phyloP scores from a whole-genome alignment of 2,797 vertebrate species.

The Lindbergichthys nudifrons region DNA sequence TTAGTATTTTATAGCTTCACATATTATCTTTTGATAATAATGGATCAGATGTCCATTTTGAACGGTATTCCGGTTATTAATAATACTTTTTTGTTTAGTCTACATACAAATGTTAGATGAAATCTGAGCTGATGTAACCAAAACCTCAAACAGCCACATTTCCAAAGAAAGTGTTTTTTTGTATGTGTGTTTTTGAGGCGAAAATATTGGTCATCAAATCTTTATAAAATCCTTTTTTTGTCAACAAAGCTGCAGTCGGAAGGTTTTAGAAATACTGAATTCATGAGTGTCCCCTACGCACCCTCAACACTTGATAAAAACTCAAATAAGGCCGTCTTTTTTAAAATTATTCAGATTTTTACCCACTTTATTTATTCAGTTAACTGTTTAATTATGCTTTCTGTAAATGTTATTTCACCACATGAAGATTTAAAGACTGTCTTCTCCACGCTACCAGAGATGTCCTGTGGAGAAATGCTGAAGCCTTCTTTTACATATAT shows the following conservation, averaged over 20 bases:
- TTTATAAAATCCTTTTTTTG: not conserved
- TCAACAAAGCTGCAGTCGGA: not conserved
- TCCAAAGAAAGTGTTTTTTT: not conserved
- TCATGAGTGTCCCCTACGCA: not conserved
- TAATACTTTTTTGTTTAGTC: not conserved
- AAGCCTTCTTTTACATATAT: not conserved
- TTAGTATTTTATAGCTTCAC: not conserved
- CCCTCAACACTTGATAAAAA: not conserved
- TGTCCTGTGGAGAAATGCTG: not conserved
- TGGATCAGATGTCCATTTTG: not conserved
- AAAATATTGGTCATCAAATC: not conserved
- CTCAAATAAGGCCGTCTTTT: not conserved
- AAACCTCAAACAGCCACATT: not conserved
- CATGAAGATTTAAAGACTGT: not conserved
- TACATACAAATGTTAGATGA: not conserved
- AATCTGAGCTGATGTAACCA: not conserved
- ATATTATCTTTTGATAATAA: not conserved
- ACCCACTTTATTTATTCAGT: not conserved
- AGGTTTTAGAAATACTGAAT: not conserved
- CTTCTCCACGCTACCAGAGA: not conserved
- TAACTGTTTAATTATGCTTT: not conserved
- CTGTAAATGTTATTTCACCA: not conserved
- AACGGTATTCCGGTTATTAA: not conserved
- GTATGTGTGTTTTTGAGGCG: not conserved
- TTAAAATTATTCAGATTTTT: not conserved